phyloP scores from a whole-genome alignment of 2,113 vertebrate genomes.

The Sialia sialis region DNA sequence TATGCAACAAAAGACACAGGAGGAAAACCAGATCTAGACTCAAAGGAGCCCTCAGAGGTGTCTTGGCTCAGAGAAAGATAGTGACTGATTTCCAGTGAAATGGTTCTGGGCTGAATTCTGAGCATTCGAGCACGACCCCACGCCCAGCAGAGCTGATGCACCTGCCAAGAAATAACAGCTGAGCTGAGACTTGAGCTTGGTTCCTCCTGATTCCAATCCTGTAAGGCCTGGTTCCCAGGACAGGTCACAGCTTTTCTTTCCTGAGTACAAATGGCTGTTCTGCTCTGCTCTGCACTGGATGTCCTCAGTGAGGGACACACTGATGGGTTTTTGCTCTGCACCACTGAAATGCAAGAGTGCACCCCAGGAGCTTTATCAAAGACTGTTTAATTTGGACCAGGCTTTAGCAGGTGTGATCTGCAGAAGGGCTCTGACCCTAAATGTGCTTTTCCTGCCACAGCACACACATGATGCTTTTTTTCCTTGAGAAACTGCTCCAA shows the following conservation, averaged over 20 bases:
- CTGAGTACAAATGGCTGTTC: rapidly evolving
- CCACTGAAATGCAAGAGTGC: neutral
- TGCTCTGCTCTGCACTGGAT: rapidly evolving
- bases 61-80: neutral
- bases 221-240: neutral
- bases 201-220: neutral
- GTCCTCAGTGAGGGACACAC: rapidly evolving
- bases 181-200: neutral
- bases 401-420: rapidly evolving
- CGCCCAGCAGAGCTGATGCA: neutral
- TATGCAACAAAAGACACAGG: neutral
- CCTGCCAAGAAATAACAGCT: neutral
- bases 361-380: neutral
- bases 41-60: neutral
- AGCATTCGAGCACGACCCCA: rapidly evolving
- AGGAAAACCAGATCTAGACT: neutral
- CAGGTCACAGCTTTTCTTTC: neutral
- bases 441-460: neutral
- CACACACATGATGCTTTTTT: rapidly evolving
- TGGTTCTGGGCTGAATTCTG: neutral
- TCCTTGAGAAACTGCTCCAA: neutral
- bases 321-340: neutral
- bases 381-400: rapidly evolving
- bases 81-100: neutral
- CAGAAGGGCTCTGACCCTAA: neutral